These are phyloP conservation scores for Colinus virginianus DNA, from an alignment of 2,113 vertebrate species.

Conservation along the genomic window DNA sequence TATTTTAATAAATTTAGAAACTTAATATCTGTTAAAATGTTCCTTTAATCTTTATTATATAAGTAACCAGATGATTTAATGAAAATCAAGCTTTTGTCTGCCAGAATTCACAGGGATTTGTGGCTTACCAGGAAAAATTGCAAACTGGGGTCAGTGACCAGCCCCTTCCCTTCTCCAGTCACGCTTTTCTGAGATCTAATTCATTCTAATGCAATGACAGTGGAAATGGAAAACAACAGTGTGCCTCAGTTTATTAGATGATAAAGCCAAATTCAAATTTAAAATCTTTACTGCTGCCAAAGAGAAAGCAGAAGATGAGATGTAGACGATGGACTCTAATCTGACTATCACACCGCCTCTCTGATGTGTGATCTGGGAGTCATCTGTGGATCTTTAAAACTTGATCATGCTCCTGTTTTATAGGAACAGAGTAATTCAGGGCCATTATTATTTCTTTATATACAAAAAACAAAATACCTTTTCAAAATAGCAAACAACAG, in stretches of 20 bases:
- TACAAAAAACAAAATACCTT: background rate
- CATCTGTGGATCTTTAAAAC: background rate
- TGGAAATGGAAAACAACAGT: background rate
- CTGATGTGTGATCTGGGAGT: background rate
- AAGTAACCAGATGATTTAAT: background rate
- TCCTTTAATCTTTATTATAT: background rate
- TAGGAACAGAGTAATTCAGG: background rate
- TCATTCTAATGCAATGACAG: background rate
- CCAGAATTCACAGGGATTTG: background rate
- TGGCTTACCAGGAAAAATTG: background rate
- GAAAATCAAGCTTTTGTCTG: background rate
- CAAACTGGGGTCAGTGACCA: background rate
- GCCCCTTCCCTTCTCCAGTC: background rate
- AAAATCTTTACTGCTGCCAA: background rate
- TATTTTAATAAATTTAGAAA: conserved; percentile 14
- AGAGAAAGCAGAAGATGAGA: background rate
- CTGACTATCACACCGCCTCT: background rate
- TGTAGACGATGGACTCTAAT: background rate
- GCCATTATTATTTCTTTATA: background rate
- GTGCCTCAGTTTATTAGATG: background rate
- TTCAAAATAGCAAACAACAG: background rate
- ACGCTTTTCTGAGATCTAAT: background rate
- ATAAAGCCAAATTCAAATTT: background rate
- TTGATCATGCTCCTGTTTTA: background rate
- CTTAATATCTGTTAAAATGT: background rate